Evolutionary conservation across 2,888 invertebrate species (phyloP).

Genomic region (Anoplius nigerrimus): DNA sequence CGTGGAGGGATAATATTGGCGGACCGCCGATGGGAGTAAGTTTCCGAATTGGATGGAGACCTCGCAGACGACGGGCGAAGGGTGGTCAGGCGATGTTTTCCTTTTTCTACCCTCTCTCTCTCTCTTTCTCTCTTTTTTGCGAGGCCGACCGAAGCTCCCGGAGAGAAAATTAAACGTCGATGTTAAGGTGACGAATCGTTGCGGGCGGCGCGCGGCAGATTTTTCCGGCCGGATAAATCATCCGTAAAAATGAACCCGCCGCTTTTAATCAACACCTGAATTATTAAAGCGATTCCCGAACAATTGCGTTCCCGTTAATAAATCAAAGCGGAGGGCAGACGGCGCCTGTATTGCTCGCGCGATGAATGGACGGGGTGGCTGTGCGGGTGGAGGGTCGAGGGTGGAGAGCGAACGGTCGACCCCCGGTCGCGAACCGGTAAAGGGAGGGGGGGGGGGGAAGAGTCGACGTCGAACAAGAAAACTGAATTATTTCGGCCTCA

Average conservation of each 20-base stretch:
- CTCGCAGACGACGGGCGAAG: too few relatives aligned
- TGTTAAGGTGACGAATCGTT: slow-evolving; percentile 25
- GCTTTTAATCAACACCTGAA: slow-evolving; percentile 72
- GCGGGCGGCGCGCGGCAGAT: slow-evolving; percentile 28
- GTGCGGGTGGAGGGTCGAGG: too few relatives aligned
- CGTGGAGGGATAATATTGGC: too few relatives aligned
- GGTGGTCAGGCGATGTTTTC: too few relatives aligned
- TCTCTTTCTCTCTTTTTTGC: too few relatives aligned
- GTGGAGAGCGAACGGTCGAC: too few relatives aligned
- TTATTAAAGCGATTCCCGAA: slow-evolving; percentile 70
- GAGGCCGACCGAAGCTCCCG: not conserved
- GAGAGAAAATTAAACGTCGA: not conserved
- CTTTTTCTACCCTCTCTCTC: too few relatives aligned
- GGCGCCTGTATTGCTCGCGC: slow-evolving; percentile 35
- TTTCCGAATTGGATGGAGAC: too few relatives aligned
- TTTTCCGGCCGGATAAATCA: slow-evolving; percentile 59
- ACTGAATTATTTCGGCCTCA: too few relatives aligned
- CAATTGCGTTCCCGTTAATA: slow-evolving; percentile 69
- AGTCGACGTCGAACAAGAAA: slow-evolving; percentile 6
- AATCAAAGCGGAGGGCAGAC: slow-evolving; percentile 62
- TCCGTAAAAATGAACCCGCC: slow-evolving; percentile 67
- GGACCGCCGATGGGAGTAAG: too few relatives aligned
- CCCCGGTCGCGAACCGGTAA: not conserved
- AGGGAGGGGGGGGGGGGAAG: slow-evolving; percentile 7
- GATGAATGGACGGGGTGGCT: too few relatives aligned